Conservation (phyloP, 2,888 invertebrate genomes). For the Nephrotoma flavescens region DNA sequence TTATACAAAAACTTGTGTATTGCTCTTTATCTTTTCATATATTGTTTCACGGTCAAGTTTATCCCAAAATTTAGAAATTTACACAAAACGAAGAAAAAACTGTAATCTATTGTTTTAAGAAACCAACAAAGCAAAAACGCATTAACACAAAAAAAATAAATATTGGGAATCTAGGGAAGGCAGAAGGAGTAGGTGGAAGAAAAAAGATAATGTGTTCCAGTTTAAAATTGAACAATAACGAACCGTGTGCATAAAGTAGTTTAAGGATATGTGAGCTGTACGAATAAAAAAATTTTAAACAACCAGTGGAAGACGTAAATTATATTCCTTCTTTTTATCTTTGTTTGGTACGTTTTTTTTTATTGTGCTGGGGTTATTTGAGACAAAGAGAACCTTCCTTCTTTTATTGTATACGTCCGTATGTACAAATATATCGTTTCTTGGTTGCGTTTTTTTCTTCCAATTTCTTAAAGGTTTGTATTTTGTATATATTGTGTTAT, state of each 20-base stretch:
- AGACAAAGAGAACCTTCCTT: neutral
- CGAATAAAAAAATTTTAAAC: neutral
- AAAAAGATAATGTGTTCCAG: neutral
- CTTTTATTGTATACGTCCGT: neutral
- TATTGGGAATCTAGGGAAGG: neutral
- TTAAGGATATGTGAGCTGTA: neutral
- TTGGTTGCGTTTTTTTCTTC: neutral
- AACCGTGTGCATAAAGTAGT: neutral
- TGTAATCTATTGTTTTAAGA: neutral
- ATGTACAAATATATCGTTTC: neutral
- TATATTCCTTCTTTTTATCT: neutral
- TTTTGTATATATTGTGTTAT: neutral
- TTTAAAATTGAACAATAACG: neutral
- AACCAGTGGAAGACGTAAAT: neutral
- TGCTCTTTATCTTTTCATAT: neutral
- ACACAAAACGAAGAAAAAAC: neutral
- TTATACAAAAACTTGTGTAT: neutral
- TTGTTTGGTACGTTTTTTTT: neutral
- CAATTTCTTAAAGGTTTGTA: neutral
- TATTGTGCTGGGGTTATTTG: neutral
- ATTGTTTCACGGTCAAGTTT: neutral
- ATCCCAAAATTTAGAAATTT: neutral
- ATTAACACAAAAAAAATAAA: neutral
- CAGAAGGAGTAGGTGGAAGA: neutral
- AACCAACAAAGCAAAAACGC: neutral